A percentile compares a stretch with the other conserved stretches of the same genome.
Conservation (phyloP, 1,140 invertebrate species). For the Lasioglossum albipes region DNA sequence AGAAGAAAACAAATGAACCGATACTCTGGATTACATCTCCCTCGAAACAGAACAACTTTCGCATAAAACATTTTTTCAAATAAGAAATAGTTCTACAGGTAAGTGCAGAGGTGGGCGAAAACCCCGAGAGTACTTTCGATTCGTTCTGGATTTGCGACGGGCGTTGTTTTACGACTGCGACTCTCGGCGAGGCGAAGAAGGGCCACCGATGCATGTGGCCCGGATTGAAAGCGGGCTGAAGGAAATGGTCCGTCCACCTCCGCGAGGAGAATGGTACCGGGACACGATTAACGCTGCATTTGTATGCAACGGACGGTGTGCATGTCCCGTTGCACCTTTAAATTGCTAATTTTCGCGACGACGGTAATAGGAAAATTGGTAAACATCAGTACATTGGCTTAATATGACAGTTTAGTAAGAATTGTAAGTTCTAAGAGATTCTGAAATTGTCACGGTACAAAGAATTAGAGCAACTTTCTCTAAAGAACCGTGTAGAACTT, state of each 20-base stretch:
- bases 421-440: no score
- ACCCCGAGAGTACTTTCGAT: constrained; percentile 49
- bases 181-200: constrained; percentile 34
- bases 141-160: constrained; percentile 56
- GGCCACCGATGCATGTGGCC: constrained; percentile 51
- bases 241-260: constrained; percentile 42
- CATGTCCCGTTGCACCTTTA: constrained; percentile 54
- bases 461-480: no score
- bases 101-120: constrained; percentile 15
- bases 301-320: constrained; percentile 40
- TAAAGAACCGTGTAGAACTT: no score
- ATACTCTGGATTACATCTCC: no score
- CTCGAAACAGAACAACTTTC: no score
- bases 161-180: constrained; percentile 31
- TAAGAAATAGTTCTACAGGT: no score
- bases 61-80: no score
- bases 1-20: no score
- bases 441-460: no score
- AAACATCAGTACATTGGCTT: no score
- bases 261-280: constrained; percentile 48
- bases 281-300: constrained; percentile 50
- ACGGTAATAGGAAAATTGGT: no score
- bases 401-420: no score
- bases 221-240: constrained; percentile 48
- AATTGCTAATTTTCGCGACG: constrained; percentile 54